Evolutionary conservation across 2,888 invertebrate species (phyloP).

Genomic region (Heteropelma amictum): DNA sequence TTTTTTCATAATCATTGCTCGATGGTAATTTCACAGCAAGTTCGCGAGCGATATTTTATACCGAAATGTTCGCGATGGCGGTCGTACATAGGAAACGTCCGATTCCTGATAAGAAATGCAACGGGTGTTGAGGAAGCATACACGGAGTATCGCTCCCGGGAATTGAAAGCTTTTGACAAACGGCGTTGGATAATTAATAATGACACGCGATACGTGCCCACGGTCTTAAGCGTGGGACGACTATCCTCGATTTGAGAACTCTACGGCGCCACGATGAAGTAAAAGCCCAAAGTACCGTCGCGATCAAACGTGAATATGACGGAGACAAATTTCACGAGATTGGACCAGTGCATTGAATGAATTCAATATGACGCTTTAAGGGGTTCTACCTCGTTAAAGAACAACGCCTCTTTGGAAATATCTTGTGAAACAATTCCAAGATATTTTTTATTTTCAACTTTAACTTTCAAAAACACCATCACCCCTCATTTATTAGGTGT

Average conservation of each 20-base stretch:
- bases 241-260: conserved; percentile 41
- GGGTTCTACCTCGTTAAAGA: too few species aligned
- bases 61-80: conserved; percentile 18
- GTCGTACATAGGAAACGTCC: conserved; percentile 35
- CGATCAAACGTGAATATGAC: conserved; percentile 32
- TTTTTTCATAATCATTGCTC: conserved; percentile 34
- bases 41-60: conserved; percentile 45
- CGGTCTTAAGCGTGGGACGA: conserved; percentile 61
- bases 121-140: conserved; percentile 45
- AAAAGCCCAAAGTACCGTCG: conserved; percentile 3
- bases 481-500: too few species aligned
- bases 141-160: conserved; percentile 58
- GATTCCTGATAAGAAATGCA: conserved; percentile 53
- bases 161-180: conserved; percentile 66
- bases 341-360: conserved; percentile 23
- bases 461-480: too few species aligned
- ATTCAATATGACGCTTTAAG: too few species aligned
- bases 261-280: conserved; percentile 12
- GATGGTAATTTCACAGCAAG: conserved; percentile 28
- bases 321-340: conserved; percentile 44
- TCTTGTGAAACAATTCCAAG: too few species aligned
- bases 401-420: too few species aligned
- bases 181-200: conserved; percentile 71
- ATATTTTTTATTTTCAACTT: too few species aligned
- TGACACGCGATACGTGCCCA: conserved; percentile 56